phyloP scores from a whole-genome alignment of 1,140 invertebrate species.

The Monochamus saltuarius region DNA sequence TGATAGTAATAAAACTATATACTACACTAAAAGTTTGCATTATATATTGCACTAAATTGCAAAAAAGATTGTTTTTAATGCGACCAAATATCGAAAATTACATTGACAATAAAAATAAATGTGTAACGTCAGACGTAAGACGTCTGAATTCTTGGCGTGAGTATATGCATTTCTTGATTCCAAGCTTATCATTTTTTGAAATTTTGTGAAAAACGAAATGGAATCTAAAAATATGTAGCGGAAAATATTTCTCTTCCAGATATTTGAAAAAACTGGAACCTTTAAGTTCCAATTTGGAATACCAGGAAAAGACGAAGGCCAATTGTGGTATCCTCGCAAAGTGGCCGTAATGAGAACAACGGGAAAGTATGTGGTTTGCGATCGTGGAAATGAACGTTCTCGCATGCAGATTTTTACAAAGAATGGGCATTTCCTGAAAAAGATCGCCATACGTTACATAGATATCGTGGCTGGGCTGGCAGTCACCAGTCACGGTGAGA shows the following conservation, averaged over 20 bases:
- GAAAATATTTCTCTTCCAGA: slow-evolving; percentile 53
- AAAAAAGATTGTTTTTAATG: too few relatives aligned
- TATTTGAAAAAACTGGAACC: slow-evolving; percentile 86
- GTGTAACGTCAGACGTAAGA: too few relatives aligned
- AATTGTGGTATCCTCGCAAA: slow-evolving; percentile 95
- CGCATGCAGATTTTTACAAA: slow-evolving; percentile 95
- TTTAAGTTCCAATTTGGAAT: slow-evolving; percentile 89
- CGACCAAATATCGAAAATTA: too few relatives aligned
- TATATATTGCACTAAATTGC: too few relatives aligned
- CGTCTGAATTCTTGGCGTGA: too few relatives aligned
- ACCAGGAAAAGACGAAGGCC: slow-evolving; percentile 91
- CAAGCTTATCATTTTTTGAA: too few relatives aligned
- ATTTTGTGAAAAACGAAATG: too few relatives aligned
- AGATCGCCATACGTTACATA: slow-evolving; percentile 92
- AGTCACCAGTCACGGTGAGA: slow-evolving; percentile 85
- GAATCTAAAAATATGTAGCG: too few relatives aligned
- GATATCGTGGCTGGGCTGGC: slow-evolving; percentile 97
- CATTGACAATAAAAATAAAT: too few relatives aligned
- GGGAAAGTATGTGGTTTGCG: slow-evolving; percentile 93
- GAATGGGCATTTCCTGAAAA: slow-evolving; percentile 85
- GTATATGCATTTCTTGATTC: too few relatives aligned
- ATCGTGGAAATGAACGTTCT: slow-evolving; percentile 92
- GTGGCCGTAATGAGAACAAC: slow-evolving; percentile 87
- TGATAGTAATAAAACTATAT: too few relatives aligned
- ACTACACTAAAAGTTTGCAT: too few relatives aligned